A percentile compares a stretch with the other conserved stretches of the same genome.
Evolutionary conservation across 2,888 invertebrate species (phyloP).

Genomic region (Uropetala carovei): DNA sequence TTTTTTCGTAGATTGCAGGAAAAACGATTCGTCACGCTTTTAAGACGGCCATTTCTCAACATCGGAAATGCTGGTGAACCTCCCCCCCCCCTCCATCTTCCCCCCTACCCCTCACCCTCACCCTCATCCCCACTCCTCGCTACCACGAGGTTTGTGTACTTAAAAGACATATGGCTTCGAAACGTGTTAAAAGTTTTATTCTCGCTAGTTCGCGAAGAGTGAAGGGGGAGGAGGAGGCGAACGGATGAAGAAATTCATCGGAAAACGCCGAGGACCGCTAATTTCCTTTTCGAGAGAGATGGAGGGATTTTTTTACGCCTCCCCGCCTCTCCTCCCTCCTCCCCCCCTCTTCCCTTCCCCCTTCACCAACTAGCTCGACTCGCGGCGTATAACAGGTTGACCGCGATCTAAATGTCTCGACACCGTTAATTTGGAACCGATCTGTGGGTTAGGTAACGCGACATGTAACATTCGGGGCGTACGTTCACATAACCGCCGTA

Average conservation of each 20-base stretch:
- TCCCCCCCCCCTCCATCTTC: background rate
- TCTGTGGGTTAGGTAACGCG: constrained; percentile 41
- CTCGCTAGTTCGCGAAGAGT: background rate
- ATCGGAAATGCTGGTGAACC: constrained; percentile 4
- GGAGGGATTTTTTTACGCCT: too few species aligned
- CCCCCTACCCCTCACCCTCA: too few species aligned
- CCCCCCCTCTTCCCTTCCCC: background rate
- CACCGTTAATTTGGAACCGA: constrained; percentile 51
- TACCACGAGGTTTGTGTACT: background rate
- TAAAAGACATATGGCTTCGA: constrained; percentile 11
- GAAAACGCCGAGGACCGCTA: background rate
- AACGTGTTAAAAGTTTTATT: constrained; percentile 27
- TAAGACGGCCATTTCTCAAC: constrained; percentile 22
- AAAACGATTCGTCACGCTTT: constrained; percentile 5
- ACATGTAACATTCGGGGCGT: constrained; percentile 37
- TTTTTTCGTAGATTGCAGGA: background rate
- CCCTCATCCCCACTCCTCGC: too few species aligned
- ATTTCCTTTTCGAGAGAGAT: too few species aligned
- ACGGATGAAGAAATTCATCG: constrained; percentile 7
- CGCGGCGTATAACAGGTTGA: constrained; percentile 44
- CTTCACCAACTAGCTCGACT: background rate
- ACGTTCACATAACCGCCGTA: background rate
- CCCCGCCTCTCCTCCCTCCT: background rate
- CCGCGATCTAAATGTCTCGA: constrained; percentile 57
- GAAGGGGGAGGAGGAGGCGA: background rate